Evolutionary conservation across 2,113 vertebrate genomes (phyloP).

Genomic region (human): GRCh38 chr7:80250001-80250500

Average conservation of each 20-base stretch:
- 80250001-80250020: not conserved
- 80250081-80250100: not conserved
- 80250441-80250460: not conserved
- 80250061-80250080: not conserved
- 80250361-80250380: not conserved
- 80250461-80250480: not conserved
- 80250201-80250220: not conserved
- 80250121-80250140: not conserved
- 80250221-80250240: not conserved
- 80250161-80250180: not conserved
- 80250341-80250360: not conserved
- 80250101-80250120: not conserved
- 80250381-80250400: not conserved
- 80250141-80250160: not conserved
- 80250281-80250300: not conserved
- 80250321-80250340: not conserved
- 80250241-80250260: not conserved
- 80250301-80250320: not conserved
- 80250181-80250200: not conserved
- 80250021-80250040: not conserved
- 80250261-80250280: not conserved
- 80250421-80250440: not conserved
- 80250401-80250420: not conserved
- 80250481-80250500: not conserved
- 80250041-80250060: not conserved